A percentile compares a stretch with the other conserved stretches of the same genome.
These are phyloP conservation scores for Echeneis naucrates DNA, from an alignment of 2,797 vertebrate genomes.

Conservation along the genomic window DNA sequence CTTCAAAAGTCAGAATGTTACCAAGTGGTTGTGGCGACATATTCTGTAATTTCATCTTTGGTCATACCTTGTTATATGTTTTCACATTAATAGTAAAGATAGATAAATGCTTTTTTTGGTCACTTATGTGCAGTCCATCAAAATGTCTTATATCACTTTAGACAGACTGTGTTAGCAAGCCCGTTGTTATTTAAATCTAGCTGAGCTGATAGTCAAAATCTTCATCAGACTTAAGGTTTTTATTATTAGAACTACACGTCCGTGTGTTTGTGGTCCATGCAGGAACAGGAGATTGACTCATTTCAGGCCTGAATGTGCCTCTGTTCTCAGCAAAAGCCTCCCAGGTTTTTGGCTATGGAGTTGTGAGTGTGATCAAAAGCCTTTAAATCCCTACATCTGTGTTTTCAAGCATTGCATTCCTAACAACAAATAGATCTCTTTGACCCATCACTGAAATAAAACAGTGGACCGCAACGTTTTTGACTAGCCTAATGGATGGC, in stretches of 20 bases:
- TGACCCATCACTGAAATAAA: constrained; percentile 51
- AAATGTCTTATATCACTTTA: background rate
- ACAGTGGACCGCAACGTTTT: constrained; percentile 39
- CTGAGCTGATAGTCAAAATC: constrained; percentile 5
- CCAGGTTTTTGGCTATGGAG: constrained; percentile 29
- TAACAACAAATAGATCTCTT: constrained; percentile 32
- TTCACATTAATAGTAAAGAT: background rate
- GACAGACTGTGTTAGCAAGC: background rate
- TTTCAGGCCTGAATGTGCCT: constrained; percentile 38
- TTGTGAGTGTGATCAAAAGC: constrained; percentile 53
- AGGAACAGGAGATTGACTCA: constrained; percentile 32
- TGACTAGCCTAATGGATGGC: constrained; percentile 54
- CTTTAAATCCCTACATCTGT: constrained; percentile 45
- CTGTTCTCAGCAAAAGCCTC: constrained; percentile 40
- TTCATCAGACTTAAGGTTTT: constrained; percentile 17
- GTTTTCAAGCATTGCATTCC: constrained; percentile 32
- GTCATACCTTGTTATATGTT: background rate
- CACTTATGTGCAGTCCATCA: background rate
- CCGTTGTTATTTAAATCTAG: too few species aligned
- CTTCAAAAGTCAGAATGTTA: background rate
- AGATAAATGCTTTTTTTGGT: background rate
- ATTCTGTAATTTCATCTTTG: background rate
- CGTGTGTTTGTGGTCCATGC: constrained; percentile 41
- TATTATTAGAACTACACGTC: constrained; percentile 25
- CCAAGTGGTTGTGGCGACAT: background rate